Evolutionary conservation across 2,113 vertebrate genomes (phyloP), one percentile per base, ranked within the genome.

Genomic region (Ploceus nigricollis): DNA sequence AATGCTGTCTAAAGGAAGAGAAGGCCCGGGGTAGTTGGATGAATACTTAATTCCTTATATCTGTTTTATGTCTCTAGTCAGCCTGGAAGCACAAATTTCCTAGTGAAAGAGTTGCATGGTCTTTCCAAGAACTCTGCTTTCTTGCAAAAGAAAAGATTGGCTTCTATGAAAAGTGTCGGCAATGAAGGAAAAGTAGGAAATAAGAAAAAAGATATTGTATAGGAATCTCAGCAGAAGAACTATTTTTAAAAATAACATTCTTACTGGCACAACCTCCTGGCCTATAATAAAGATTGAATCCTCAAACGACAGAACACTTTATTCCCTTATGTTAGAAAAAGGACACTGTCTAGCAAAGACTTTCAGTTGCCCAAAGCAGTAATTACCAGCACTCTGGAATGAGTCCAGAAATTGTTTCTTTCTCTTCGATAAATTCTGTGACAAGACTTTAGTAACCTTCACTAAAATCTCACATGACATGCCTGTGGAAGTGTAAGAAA

Each of bases 41-140:
- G 93, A 97, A 93, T 85, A 81, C 94, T 85, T 97, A 93, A 93
- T 94, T 96, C 86, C 42, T 93, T 94, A 85, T 93, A 91, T 93
- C 65, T 95, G 96, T 89, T 97, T 92, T 96, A 90, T 86, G 53
- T 95, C 50, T 95, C 70, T 83, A 83, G 56, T 95, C 57, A 93
- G 68, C 64, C 53, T 90, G 92, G 89, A 93, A 92, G 76, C 51
- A 77, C 82, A 82, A 44, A 93, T 97, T 97, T 97, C 87, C 40
- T 91, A 94, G 31, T 71, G 85, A 82, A 72, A 72, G 76, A 58
- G 54, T 53, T 95, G 33, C 57, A 65, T 82, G 63, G 75, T 80
- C 82, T 95, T 96, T 91, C 93, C 93, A 96, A 97, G 83, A 97
- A 90, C 70, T 77, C 77, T 72, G 63, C 42, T 96, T 18, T 92